Evolutionary conservation across 2,888 invertebrate species (phyloP).

Genomic region (Tuta absoluta): DNA sequence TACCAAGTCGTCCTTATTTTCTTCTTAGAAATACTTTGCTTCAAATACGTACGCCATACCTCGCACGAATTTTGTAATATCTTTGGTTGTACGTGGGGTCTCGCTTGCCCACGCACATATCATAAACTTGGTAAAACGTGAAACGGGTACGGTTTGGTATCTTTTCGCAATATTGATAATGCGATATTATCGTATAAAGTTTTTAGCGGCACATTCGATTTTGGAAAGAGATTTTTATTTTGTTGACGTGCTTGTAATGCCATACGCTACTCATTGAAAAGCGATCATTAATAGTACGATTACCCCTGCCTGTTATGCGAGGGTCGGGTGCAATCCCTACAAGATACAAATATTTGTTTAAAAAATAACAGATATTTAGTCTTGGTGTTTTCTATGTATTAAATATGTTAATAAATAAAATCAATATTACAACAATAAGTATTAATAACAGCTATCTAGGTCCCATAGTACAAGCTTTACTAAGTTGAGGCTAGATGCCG

Average conservation of each 20-base stretch:
- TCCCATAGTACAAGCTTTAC: too few relatives aligned
- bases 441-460: too few relatives aligned
- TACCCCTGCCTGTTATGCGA: too few relatives aligned
- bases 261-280: not conserved
- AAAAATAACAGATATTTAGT: too few relatives aligned
- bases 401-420: too few relatives aligned
- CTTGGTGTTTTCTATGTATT: too few relatives aligned
- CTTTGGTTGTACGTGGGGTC: slow-evolving; percentile 5
- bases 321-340: too few relatives aligned
- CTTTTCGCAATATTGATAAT: slow-evolving; percentile 16
- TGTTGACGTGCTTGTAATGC: not conserved
- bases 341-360: too few relatives aligned
- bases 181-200: not conserved
- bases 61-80: not conserved
- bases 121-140: slow-evolving; percentile 11
- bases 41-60: not conserved
- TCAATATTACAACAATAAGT: too few relatives aligned
- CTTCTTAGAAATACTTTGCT: not conserved
- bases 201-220: not conserved
- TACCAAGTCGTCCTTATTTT: not conserved
- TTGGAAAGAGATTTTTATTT: not conserved
- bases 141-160: not conserved
- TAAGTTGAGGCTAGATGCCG: too few relatives aligned
- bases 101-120: slow-evolving; percentile 30
- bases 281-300: too few relatives aligned